These are phyloP conservation scores for Bovichtus variegatus DNA, from an alignment of 2,797 vertebrate species.

Conservation along the genomic window DNA sequence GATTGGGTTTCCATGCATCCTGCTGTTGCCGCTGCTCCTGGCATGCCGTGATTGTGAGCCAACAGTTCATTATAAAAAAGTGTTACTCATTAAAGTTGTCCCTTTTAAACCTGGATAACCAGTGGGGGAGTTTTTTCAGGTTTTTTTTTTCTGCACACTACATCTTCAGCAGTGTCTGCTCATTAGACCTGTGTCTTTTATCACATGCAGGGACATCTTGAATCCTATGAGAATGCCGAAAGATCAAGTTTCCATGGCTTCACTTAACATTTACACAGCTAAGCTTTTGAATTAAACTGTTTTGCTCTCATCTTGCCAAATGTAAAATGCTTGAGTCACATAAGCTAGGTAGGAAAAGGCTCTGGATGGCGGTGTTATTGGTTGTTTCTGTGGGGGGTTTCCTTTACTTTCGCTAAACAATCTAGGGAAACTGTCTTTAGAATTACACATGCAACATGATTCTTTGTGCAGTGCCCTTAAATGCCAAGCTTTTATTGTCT, in stretches of 20 bases:
- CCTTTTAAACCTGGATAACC: constrained; percentile 1
- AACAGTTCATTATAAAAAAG: constrained; percentile 30
- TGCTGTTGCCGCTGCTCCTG: constrained; percentile 15
- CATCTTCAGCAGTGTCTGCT: constrained; percentile 3
- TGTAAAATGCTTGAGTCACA: not conserved
- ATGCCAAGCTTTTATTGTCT: too few species aligned
- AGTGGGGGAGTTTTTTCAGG: too few species aligned
- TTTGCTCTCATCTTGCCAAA: too few species aligned
- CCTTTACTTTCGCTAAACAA: too few species aligned
- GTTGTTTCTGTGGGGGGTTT: not conserved
- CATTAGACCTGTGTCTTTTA: constrained; percentile 17
- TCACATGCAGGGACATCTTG: constrained; percentile 10
- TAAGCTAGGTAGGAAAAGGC: not conserved
- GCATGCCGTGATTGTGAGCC: constrained; percentile 8
- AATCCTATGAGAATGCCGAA: not conserved
- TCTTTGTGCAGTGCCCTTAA: too few species aligned
- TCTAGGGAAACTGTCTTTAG: not conserved
- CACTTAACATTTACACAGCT: not conserved
- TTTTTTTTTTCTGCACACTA: not conserved
- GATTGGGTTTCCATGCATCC: constrained; percentile 22
- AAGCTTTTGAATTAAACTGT: not conserved
- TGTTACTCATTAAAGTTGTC: constrained; percentile 26
- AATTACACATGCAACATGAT: not conserved
- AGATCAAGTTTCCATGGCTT: constrained; percentile 2
- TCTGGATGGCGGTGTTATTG: not conserved